Conservation (phyloP, 37 sponge, comb jelly and placozoan genomes). For the Halisarca cf. caerulea region DNA sequence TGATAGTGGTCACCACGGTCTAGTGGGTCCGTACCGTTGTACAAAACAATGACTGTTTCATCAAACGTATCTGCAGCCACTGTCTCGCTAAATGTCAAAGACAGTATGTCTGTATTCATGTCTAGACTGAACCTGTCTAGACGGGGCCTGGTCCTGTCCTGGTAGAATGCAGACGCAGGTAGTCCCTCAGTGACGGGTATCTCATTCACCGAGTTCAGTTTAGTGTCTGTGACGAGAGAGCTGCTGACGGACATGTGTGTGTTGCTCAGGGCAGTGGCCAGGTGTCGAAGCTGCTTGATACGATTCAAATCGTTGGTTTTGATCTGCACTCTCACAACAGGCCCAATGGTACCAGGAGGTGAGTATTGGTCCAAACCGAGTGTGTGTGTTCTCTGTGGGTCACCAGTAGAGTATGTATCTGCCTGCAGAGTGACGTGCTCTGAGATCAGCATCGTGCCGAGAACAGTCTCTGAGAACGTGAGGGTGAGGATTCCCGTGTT, state of each 20-base stretch:
- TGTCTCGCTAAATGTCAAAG: conserved; percentile 85
- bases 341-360: neutral
- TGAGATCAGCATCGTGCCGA: conserved; percentile 39
- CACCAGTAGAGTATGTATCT: neutral
- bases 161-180: conserved; percentile 45
- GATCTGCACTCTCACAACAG: conserved; percentile 36
- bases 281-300: conserved; percentile 59
- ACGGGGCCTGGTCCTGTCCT: conserved; percentile 65
- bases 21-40: conserved; percentile 32
- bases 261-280: conserved; percentile 50
- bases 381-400: conserved; percentile 30
- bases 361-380: conserved; percentile 31
- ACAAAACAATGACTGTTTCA: conserved; percentile 66
- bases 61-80: conserved; percentile 65
- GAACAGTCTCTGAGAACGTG: conserved; percentile 78
- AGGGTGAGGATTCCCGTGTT: conserved; percentile 54
- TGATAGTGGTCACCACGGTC: conserved; percentile 49
- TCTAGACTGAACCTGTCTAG: conserved; percentile 65
- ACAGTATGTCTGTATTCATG: conserved; percentile 53
- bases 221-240: conserved; percentile 58
- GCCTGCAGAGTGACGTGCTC: conserved; percentile 65
- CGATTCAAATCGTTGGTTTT: conserved; percentile 56
- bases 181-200: conserved; percentile 41
- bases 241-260: conserved; percentile 64
- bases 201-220: conserved; percentile 42